Percentiles rank a stretch among this genome's conserved stretches.
phyloP scores from a whole-genome alignment of 2,797 vertebrate genomes.

The Nasua narica region DNA sequence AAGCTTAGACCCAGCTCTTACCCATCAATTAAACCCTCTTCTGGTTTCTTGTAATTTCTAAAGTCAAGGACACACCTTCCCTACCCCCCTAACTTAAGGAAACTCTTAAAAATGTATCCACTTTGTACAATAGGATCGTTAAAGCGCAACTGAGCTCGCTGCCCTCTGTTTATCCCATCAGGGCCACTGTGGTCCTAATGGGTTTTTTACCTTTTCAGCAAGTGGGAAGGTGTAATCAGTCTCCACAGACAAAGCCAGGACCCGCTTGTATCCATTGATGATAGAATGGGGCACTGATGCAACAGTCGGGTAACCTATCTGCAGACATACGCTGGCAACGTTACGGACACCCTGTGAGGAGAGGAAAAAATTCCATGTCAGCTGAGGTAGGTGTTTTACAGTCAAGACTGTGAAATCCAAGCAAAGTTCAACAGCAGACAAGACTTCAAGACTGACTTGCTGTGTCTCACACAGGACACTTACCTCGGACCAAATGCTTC shows the following conservation, averaged over 20 bases:
- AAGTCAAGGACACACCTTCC: neutral
- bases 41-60: neutral
- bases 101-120: neutral
- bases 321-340: slow-evolving; percentile 95
- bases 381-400: neutral
- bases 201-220: slow-evolving; percentile 93
- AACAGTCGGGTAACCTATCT: slow-evolving; percentile 97
- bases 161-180: neutral
- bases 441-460: neutral
- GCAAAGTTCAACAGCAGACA: neutral
- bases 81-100: neutral
- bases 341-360: slow-evolving; percentile 93
- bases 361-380: neutral
- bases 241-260: slow-evolving; percentile 95
- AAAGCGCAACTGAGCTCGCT: neutral
- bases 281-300: slow-evolving; percentile 96
- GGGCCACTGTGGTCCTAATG: neutral
- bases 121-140: neutral
- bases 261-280: slow-evolving; percentile 96
- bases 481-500: neutral
- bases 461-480: neutral
- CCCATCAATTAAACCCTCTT: neutral
- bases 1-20: neutral
- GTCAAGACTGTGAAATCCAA: neutral
- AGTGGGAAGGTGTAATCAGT: slow-evolving; percentile 96